These are phyloP conservation scores for Erpornis zantholeuca DNA, from an alignment of 2,113 vertebrate genomes.

Conservation along the genomic window DNA sequence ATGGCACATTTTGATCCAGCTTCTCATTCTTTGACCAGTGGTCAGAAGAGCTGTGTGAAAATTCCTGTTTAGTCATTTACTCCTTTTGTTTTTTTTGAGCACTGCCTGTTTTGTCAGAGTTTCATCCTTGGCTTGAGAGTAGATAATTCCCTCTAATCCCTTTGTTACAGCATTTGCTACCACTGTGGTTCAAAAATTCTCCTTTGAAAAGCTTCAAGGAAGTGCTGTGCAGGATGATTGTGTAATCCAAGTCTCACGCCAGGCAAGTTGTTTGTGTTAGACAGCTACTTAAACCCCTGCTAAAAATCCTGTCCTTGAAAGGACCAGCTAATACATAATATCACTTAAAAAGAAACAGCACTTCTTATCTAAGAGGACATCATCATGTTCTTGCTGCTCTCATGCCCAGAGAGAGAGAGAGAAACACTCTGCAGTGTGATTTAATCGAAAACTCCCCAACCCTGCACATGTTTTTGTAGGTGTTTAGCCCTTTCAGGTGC, in stretches of 20 bases:
- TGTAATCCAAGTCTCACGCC: neutral
- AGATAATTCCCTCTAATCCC: neutral
- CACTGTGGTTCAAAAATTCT: neutral
- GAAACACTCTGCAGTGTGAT: accelerated
- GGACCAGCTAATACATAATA: neutral
- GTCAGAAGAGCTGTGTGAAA: neutral
- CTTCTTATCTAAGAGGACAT: neutral
- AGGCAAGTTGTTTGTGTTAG: neutral
- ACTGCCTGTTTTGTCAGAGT: neutral
- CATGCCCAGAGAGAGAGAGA: neutral
- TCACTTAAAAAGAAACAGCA: neutral
- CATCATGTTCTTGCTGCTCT: neutral
- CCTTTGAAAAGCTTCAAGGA: neutral
- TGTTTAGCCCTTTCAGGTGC: neutral
- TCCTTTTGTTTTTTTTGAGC: neutral
- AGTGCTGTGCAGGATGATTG: neutral
- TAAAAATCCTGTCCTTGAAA: neutral
- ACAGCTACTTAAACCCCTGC: neutral
- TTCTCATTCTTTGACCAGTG: neutral
- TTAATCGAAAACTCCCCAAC: neutral
- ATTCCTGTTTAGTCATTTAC: neutral
- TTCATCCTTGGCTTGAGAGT: neutral
- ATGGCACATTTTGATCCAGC: neutral
- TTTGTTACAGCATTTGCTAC: neutral
- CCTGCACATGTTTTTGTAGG: neutral